A percentile compares a stretch with the other conserved stretches of the same genome.
phyloP scores from a whole-genome alignment of 2,888 invertebrate species.

The Oxytorus armatus region DNA sequence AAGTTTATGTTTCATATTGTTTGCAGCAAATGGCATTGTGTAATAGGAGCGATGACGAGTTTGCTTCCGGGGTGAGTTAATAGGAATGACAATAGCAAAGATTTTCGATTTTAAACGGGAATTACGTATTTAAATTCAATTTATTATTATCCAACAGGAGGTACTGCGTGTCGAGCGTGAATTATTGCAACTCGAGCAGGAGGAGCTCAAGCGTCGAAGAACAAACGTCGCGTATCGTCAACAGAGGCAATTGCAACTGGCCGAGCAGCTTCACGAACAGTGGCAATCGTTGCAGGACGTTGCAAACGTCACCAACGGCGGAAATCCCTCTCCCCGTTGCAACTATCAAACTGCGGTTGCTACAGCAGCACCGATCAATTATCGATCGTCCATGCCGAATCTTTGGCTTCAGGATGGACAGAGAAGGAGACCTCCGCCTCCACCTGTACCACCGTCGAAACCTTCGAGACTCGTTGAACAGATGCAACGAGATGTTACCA shows the following conservation, averaged over 20 bases:
- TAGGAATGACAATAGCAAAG: not conserved
- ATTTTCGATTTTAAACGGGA: too few relatives aligned
- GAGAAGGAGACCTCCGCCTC: slow-evolving; percentile 83
- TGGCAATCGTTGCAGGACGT: slow-evolving; percentile 88
- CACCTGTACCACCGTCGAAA: slow-evolving; percentile 86
- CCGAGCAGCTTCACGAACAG: slow-evolving; percentile 81
- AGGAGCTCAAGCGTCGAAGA: slow-evolving; percentile 90
- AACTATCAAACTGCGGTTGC: slow-evolving; percentile 82
- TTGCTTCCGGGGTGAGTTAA: slow-evolving; percentile 79
- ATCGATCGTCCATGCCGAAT: slow-evolving; percentile 87
- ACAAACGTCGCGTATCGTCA: slow-evolving; percentile 90
- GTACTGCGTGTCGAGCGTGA: slow-evolving; percentile 92
- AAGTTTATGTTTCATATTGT: slow-evolving; percentile 64
- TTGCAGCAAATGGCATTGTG: slow-evolving; percentile 77
- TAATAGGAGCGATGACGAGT: slow-evolving; percentile 79
- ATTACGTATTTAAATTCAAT: too few relatives aligned
- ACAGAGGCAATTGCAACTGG: slow-evolving; percentile 81
- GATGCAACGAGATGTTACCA: slow-evolving; percentile 80
- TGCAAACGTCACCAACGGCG: slow-evolving; percentile 72
- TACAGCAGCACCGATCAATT: slow-evolving; percentile 82
- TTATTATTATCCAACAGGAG: slow-evolving; percentile 84
- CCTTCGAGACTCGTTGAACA: slow-evolving; percentile 85
- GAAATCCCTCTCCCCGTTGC: slow-evolving; percentile 74
- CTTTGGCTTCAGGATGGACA: slow-evolving; percentile 85
- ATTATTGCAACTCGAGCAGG: slow-evolving; percentile 91